Evolutionary conservation across 2,113 vertebrate species (phyloP).

Genomic region (Zapornia atra): DNA sequence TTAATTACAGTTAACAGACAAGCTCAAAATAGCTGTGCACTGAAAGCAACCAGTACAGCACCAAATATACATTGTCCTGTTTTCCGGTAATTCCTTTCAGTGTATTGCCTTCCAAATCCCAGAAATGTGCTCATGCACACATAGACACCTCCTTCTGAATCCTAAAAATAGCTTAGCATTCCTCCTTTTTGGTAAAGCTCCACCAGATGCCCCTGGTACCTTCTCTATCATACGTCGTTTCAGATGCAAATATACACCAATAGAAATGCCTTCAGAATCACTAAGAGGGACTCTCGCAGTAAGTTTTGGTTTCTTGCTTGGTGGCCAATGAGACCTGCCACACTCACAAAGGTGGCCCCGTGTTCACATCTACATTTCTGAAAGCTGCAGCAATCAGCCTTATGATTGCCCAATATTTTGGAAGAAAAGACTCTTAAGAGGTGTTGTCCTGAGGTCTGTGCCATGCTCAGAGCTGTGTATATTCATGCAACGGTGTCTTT

Average conservation of each 20-base stretch:
- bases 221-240: no score
- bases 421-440: background rate
- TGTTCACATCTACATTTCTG: background rate
- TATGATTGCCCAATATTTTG: background rate
- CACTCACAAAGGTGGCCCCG: background rate
- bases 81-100: conserved; percentile 97
- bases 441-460: background rate
- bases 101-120: conserved; percentile 97
- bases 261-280: background rate
- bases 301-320: background rate
- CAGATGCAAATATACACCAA: no score
- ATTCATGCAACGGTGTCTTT: background rate
- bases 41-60: background rate
- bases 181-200: conserved; percentile 88
- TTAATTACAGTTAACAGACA: background rate
- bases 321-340: background rate
- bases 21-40: background rate
- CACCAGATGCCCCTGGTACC: conserved; percentile 92
- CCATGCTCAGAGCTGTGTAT: background rate
- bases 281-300: background rate
- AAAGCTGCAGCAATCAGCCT: background rate
- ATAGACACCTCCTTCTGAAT: conserved; percentile 96
- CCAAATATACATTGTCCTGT: conserved; percentile 96
- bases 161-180: conserved; percentile 92
- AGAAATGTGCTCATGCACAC: conserved; percentile 98